These are phyloP conservation scores for Motacilla alba DNA, from an alignment of 2,113 vertebrate genomes.

Conservation along the genomic window DNA sequence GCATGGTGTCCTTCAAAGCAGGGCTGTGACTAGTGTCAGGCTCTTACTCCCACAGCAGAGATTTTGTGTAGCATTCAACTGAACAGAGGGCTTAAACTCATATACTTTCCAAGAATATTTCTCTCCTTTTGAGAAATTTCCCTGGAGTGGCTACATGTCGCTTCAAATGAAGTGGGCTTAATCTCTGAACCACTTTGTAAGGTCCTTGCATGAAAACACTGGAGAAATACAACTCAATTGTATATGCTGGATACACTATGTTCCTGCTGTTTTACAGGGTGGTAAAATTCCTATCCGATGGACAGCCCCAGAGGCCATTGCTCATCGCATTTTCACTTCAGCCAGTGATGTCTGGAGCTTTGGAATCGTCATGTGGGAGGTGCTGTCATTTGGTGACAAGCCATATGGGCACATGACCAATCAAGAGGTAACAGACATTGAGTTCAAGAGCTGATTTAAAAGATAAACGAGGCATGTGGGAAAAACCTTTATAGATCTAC, in stretches of 20 bases:
- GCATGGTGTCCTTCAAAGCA: neutral
- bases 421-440: conserved; percentile 73
- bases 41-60: neutral
- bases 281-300: conserved; percentile 81
- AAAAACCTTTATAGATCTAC: neutral
- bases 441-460: neutral
- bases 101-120: neutral
- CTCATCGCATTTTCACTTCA: conserved; percentile 77
- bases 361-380: conserved; percentile 82
- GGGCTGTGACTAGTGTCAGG: neutral
- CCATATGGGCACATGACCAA: conserved; percentile 81
- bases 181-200: neutral
- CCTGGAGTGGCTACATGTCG: neutral
- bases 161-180: neutral
- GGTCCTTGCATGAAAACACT: neutral
- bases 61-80: neutral
- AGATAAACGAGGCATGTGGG: neutral
- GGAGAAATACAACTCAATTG: neutral
- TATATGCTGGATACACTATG: neutral
- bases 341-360: conserved; percentile 83
- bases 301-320: conserved; percentile 81
- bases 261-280: conserved; percentile 60
- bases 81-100: neutral
- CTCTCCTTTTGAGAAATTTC: neutral
- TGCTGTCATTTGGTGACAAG: conserved; percentile 81